phyloP scores from a whole-genome alignment of 2,113 vertebrate genomes.

The Conger conger region DNA sequence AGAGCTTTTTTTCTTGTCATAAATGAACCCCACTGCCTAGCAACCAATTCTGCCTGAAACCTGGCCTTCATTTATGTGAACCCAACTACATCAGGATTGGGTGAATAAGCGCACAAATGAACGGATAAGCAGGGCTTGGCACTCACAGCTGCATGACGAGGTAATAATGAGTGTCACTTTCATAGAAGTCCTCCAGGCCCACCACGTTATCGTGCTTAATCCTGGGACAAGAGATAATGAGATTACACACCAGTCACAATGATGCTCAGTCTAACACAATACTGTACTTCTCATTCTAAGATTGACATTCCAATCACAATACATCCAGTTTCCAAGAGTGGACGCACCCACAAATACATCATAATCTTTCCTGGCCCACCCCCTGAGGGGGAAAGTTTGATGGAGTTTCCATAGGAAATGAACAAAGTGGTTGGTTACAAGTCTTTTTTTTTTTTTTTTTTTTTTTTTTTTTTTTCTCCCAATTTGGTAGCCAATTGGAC shows the following conservation, averaged over 20 bases:
- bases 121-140: neutral
- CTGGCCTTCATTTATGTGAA: neutral
- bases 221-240: constrained; percentile 62
- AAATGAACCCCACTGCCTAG: neutral
- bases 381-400: too few species aligned
- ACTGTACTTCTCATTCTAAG: too few species aligned
- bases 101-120: neutral
- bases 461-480: too few species aligned
- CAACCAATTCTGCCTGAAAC: neutral
- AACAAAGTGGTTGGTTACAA: too few species aligned
- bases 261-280: neutral
- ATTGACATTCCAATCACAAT: too few species aligned
- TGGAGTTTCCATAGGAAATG: too few species aligned
- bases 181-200: constrained; percentile 92
- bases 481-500: too few species aligned
- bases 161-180: constrained; percentile 90
- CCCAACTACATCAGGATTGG: neutral
- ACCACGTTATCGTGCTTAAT: constrained; percentile 95
- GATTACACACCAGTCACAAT: neutral
- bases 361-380: too few species aligned
- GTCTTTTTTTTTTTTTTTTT: too few species aligned
- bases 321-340: too few species aligned
- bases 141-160: constrained; percentile 97
- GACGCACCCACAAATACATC: too few species aligned
- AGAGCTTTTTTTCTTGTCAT: neutral